phyloP scores from a whole-genome alignment of 2,113 vertebrate genomes.

The Shinisaurus crocodilurus region DNA sequence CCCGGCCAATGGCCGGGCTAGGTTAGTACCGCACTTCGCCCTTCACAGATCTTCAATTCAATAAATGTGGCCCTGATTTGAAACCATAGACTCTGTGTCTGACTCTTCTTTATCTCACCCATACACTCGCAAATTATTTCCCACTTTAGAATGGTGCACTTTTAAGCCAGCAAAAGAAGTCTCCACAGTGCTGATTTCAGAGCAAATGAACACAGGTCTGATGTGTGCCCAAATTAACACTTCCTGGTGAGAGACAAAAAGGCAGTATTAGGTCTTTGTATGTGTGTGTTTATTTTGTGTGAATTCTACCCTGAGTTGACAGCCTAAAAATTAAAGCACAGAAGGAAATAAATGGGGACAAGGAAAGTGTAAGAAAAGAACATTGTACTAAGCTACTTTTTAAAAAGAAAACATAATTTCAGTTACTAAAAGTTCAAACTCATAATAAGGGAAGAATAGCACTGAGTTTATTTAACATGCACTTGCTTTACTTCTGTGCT shows the following conservation, averaged over 20 bases:
- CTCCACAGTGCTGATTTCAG: not conserved
- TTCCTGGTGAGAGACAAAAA: not conserved
- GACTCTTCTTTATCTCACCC: no score
- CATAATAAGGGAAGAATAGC: slow-evolving; percentile 61
- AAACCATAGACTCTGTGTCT: no score
- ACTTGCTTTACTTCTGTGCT: slow-evolving; percentile 63
- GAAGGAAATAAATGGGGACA: not conserved
- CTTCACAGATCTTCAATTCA: no score
- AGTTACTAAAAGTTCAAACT: slow-evolving; percentile 51
- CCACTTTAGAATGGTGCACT: not conserved
- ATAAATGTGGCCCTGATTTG: no score
- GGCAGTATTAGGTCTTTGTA: not conserved
- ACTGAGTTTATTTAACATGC: slow-evolving; percentile 62
- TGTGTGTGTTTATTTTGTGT: not conserved
- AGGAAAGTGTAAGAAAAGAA: slow-evolving; percentile 3
- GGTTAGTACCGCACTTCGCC: no score
- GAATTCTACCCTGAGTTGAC: not conserved
- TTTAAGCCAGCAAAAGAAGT: not conserved
- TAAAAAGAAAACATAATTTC: slow-evolving; percentile 44
- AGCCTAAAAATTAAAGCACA: slow-evolving; percentile 12
- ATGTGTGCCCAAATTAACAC: not conserved
- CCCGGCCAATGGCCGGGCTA: no score
- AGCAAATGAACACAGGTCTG: not conserved
- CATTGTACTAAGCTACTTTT: slow-evolving; percentile 41
- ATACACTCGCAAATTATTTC: no score